phyloP scores from a whole-genome alignment of 2,113 vertebrate genomes.

The Synodontis membranacea region DNA sequence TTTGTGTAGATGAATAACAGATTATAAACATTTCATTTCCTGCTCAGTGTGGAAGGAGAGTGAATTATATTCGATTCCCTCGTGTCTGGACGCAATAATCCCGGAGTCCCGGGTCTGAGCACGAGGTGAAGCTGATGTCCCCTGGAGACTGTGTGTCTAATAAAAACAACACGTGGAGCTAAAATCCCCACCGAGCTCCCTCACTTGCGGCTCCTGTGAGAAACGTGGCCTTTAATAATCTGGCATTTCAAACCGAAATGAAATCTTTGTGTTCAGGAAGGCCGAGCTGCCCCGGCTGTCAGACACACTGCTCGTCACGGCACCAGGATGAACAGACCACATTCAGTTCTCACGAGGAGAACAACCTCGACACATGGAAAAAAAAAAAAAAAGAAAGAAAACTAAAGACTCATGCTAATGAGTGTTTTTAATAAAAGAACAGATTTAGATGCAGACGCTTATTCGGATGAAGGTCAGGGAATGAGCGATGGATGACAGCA shows the following conservation, averaged over 20 bases:
- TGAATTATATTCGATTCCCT: background rate
- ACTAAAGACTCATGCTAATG: conserved; percentile 8
- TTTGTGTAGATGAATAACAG: background rate
- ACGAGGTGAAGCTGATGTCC: background rate
- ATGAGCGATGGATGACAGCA: conserved; percentile 12
- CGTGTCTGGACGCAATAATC: background rate
- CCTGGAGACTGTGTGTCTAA: background rate
- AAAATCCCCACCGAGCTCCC: background rate
- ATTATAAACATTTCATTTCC: background rate
- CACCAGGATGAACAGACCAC: background rate
- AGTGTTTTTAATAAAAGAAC: background rate
- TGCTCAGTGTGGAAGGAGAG: background rate
- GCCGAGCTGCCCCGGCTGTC: background rate
- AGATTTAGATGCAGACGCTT: conserved; percentile 8
- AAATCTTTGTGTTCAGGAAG: background rate
- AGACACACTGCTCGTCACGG: background rate
- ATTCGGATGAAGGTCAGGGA: conserved; percentile 23
- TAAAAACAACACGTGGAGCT: background rate
- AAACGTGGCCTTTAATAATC: conserved; percentile 5
- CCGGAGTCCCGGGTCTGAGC: background rate
- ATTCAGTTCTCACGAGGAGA: background rate
- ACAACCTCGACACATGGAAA: background rate
- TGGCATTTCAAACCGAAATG: background rate
- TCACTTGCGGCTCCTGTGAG: background rate
- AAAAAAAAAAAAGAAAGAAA: background rate